Evolutionary conservation across 2,888 invertebrate genomes (phyloP).

Genomic region (Sisyra nigra): DNA sequence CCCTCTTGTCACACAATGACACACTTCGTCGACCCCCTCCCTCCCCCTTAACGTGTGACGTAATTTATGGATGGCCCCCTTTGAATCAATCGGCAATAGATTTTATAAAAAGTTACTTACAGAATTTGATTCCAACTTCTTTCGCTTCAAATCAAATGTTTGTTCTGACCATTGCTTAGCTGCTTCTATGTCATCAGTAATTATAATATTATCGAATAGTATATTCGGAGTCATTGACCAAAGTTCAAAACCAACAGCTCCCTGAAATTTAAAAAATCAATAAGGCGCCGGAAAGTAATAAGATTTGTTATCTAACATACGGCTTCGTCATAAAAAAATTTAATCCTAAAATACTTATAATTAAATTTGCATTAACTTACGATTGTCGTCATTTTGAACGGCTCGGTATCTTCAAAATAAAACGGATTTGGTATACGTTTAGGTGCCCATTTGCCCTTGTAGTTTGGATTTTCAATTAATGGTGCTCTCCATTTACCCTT

Average conservation of each 20-base stretch:
- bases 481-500: slow-evolving; percentile 90
- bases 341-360: background rate
- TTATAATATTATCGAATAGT: slow-evolving; percentile 87
- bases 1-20: too few relatives aligned
- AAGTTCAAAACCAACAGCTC: slow-evolving; percentile 87
- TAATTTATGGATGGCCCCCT: too few relatives aligned
- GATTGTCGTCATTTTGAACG: slow-evolving; percentile 80
- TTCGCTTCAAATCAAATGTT: slow-evolving; percentile 72
- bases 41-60: too few relatives aligned
- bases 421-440: slow-evolving; percentile 79
- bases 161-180: slow-evolving; percentile 69
- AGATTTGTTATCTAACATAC: background rate
- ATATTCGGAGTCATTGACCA: slow-evolving; percentile 97
- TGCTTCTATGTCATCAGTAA: slow-evolving; percentile 65
- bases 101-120: slow-evolving; percentile 52
- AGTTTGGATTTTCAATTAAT: slow-evolving; percentile 81
- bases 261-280: slow-evolving; percentile 32
- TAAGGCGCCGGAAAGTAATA: background rate
- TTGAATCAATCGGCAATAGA: too few relatives aligned
- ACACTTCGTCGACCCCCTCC: too few relatives aligned
- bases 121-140: slow-evolving; percentile 61
- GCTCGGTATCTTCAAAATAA: slow-evolving; percentile 78
- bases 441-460: slow-evolving; percentile 90
- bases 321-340: background rate
- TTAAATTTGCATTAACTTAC: slow-evolving; percentile 41